Base-by-base conservation (phyloP, 2,888 invertebrate genomes). In the Clostera curtula region DNA sequence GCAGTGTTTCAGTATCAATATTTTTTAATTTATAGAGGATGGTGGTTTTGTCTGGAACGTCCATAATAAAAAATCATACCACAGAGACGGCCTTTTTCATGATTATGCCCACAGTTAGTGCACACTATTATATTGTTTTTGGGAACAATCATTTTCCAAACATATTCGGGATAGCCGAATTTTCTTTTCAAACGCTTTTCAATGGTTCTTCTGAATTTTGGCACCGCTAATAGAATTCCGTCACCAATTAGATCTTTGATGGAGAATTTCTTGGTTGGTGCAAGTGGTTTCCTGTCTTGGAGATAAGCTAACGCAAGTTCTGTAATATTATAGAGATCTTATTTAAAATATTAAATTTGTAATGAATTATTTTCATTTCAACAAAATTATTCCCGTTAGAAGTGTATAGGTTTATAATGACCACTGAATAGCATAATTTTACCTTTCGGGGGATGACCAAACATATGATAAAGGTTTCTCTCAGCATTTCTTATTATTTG, bases 141-240 rank as follows among this genome's bases (percentile, higher is more conserved):
- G 0, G 92, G 90, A 12, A 84, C 77, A 7, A 92, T 58, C 36
- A 90, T 86, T 70, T 95, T 94, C 85, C 87, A 88, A 6, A 86
- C 68, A 61, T 89, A 89, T 0, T 90, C 79, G 0, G 89, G 88
- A 19, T 59, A 40, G 0, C 95, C 95, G 68, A 86, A 95, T 69
- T 89, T 93, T 23, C 95, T 85, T 21, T 86, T 90, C 45, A 85
- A 68, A 34, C 94, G 85, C 59, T 80, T 90, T 58, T 97, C 96
- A 20, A 93, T 42, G 0, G 92, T 88, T 43, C 95, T 85, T 46
- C 97, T 84, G 37, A 85, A 83, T 57, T 91, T 93, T 0, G 95
- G 97, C 2, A 92, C 94, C 24, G 90, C 96, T 87, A 92, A 90
- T 10, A 96, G 64, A 40, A 95, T 86, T 2, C 92, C 92, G 71